Base-by-base conservation (phyloP, 2,113 vertebrate species). In the Notothenia rossii region DNA sequence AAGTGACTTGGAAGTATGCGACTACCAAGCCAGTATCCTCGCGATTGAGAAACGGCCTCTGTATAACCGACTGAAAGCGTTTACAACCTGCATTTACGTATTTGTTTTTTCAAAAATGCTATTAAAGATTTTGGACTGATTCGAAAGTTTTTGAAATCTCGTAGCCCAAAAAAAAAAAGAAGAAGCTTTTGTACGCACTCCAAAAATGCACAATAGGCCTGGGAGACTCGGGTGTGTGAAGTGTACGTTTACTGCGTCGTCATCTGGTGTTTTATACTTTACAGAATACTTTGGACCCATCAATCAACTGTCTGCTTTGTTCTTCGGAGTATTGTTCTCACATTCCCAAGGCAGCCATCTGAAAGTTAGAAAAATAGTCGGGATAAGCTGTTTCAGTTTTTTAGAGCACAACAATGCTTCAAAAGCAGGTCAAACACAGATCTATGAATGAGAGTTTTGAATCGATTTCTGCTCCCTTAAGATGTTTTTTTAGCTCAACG, bases 381-480 rank as follows among this genome's bases (percentile, higher is more conserved):
- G 82, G 49, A 78, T 58, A 48, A 63, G 68, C 29, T 6, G 10
- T 66, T 83, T 74, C 0, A 56, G 45, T 75, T 54, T 72, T 87
- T 81, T 36, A 63, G 48, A 87, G 65, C 61, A 76, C 50, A 85
- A 48, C 49, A 66, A 29, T 62, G 29, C 17, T 74, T 88, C 48
- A 85, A 87, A 87, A 88, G 56, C 80, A 69, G 72, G 77, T 79
- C 81, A 77, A 68, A 56, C 76, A 62, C 51, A 87, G 75, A 80
- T 82, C 73, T 87, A 29, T 67, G 53, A 29, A 72, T 82, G 72
- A 64, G 76, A 67, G 75, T 72, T 77, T 62, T 69, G 51, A 75
- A 89, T 85, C 69, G 91, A 90, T 86, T 87, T 85, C 64, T 79
- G 33, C 70, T 83, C 82, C 77, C 77, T 20, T 11, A 75, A 86